Conservation (phyloP, 35 echinoderm and acorn worm species). For the Amphiura filiformis region DNA sequence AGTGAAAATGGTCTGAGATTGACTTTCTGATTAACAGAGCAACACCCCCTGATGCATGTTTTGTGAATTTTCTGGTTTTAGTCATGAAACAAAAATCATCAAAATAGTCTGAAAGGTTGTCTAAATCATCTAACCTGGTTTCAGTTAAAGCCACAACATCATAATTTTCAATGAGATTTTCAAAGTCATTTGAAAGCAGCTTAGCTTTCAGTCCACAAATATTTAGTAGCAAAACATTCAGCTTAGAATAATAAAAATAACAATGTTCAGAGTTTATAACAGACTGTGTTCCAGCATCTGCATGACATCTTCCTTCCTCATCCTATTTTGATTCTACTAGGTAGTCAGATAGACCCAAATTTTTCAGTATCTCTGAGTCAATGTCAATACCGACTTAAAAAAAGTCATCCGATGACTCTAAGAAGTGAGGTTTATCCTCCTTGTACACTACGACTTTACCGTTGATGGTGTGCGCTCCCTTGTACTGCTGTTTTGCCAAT, state of each 20-base stretch:
- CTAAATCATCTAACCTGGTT: not conserved
- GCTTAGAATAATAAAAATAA: not conserved
- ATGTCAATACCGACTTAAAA: conserved; percentile 1
- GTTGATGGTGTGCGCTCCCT: conserved; percentile 2
- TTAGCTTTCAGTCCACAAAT: not conserved
- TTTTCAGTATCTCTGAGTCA: not conserved
- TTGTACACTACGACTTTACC: not conserved
- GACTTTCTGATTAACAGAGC: not conserved
- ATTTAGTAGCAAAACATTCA: not conserved
- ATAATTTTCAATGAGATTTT: conserved; percentile 6
- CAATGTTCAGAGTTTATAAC: not conserved
- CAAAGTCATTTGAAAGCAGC: conserved; percentile 6
- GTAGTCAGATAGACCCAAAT: not conserved
- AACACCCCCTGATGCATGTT: not conserved
- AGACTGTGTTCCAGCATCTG: not conserved
- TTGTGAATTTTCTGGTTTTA: not conserved
- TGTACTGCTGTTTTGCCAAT: not conserved
- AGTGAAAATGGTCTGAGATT: not conserved
- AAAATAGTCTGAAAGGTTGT: not conserved
- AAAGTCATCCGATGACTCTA: not conserved
- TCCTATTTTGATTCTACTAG: not conserved
- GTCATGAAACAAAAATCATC: not conserved
- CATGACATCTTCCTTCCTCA: not conserved
- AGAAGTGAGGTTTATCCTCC: not conserved
- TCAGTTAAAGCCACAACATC: not conserved